Conservation (phyloP, 1,140 invertebrate genomes). For the Lineus longissimus region DNA sequence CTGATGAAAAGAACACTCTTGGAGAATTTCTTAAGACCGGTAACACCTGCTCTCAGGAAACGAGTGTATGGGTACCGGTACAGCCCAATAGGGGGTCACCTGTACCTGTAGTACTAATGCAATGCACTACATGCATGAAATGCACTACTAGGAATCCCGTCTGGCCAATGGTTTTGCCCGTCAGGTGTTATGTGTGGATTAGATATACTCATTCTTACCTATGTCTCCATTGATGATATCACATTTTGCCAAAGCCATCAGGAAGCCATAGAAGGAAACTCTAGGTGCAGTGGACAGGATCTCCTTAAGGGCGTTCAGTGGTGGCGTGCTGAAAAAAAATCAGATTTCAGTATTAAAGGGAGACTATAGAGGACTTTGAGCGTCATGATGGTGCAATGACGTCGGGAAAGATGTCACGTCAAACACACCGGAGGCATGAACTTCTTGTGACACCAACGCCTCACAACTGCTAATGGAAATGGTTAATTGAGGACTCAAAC, state of each 20-base stretch:
- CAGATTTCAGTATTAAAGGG: too few relatives aligned
- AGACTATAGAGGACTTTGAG: background rate
- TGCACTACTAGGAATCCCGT: background rate
- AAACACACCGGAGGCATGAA: too few relatives aligned
- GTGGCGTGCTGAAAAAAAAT: conserved; percentile 34
- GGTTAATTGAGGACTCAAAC: background rate
- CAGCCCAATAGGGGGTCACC: background rate
- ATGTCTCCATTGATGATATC: conserved; percentile 45
- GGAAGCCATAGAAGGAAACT: conserved; percentile 51
- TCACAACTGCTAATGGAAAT: background rate
- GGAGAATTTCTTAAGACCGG: too few relatives aligned
- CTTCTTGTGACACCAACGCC: background rate
- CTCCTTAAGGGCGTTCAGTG: conserved; percentile 37
- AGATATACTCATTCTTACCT: conserved; percentile 37
- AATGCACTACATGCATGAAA: background rate
- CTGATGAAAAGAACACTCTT: too few relatives aligned
- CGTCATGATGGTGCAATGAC: background rate
- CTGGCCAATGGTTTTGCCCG: background rate
- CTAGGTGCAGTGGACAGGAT: conserved; percentile 38
- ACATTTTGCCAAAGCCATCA: conserved; percentile 47
- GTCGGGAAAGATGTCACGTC: background rate
- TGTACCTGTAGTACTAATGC: too few relatives aligned
- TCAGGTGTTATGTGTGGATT: too few relatives aligned
- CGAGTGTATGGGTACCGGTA: background rate
- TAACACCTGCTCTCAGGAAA: too few relatives aligned